Conservation (phyloP, 2,797 vertebrate genomes). For the Eulemur mongoz region DNA sequence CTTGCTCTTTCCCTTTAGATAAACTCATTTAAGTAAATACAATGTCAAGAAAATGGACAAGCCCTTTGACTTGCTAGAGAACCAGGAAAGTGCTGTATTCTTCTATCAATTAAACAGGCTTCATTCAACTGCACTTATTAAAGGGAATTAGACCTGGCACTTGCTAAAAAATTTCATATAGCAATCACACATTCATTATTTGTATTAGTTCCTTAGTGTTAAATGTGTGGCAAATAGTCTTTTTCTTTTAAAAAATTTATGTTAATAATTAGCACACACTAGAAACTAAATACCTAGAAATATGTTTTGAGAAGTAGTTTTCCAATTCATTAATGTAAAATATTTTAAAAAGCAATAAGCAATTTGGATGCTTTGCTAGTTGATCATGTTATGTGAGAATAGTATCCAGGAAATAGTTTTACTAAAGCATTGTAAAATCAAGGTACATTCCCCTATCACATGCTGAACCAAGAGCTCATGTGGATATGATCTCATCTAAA, state of each 20-base stretch:
- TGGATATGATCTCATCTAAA: not conserved
- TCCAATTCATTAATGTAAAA: not conserved
- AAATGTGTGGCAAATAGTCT: not conserved
- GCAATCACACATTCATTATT: not conserved
- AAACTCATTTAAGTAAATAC: conserved; percentile 86
- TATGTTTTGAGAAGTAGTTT: not conserved
- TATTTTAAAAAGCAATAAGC: conserved; percentile 38
- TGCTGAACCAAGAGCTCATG: not conserved
- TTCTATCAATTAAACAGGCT: conserved; percentile 48
- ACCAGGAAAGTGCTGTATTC: conserved; percentile 46
- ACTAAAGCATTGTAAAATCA: not conserved
- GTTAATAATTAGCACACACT: not conserved
- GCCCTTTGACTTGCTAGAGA: conserved; percentile 61
- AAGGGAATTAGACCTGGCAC: conserved; percentile 33
- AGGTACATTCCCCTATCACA: not conserved
- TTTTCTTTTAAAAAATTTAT: conserved; percentile 9
- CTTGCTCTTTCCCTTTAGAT: conserved; percentile 84
- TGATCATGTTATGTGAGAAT: not conserved
- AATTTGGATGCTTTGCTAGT: not conserved
- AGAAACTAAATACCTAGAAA: conserved; percentile 27
- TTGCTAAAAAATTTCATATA: conserved; percentile 33
- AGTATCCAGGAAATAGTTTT: conserved; percentile 1
- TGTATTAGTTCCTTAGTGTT: conserved; percentile 8
- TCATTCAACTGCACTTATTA: conserved; percentile 35
- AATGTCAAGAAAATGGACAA: conserved; percentile 74